These are phyloP conservation scores for Epizoanthus illoricatus DNA, from an alignment of 92 coral and sea anemone species.

Conservation along the genomic window DNA sequence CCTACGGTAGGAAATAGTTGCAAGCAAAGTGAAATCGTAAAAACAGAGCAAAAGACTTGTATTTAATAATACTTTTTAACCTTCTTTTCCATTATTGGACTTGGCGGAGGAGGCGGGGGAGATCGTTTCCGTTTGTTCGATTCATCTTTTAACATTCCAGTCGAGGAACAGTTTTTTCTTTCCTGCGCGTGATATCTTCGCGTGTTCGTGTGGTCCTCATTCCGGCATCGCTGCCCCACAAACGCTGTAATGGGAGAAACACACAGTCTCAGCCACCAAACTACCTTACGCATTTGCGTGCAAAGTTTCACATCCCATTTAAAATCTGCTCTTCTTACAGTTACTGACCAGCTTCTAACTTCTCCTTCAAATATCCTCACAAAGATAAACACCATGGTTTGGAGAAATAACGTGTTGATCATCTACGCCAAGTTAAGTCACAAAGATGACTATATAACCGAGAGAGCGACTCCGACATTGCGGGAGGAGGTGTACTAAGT, in stretches of 20 bases:
- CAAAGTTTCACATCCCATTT: background rate
- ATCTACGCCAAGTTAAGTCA: background rate
- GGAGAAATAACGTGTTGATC: too few species aligned
- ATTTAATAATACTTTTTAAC: background rate
- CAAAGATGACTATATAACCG: background rate
- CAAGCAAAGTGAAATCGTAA: background rate
- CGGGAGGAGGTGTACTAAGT: too few species aligned
- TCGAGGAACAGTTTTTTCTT: background rate
- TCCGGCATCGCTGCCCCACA: background rate
- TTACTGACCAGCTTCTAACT: too few species aligned
- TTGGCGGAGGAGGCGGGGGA: background rate
- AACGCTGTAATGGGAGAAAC: background rate
- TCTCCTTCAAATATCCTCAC: too few species aligned
- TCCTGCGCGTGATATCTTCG: background rate
- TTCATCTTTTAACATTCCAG: background rate
- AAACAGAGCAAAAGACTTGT: background rate
- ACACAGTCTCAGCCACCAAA: background rate
- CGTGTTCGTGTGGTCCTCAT: too few species aligned
- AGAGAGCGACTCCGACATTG: too few species aligned
- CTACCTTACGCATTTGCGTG: background rate
- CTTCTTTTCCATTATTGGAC: background rate
- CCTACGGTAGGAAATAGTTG: background rate
- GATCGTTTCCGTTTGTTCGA: constrained; percentile 1
- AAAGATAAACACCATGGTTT: too few species aligned
- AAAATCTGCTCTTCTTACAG: background rate